Conservation (phyloP, 2,888 invertebrate genomes). For the Diachrysia chrysitis region DNA sequence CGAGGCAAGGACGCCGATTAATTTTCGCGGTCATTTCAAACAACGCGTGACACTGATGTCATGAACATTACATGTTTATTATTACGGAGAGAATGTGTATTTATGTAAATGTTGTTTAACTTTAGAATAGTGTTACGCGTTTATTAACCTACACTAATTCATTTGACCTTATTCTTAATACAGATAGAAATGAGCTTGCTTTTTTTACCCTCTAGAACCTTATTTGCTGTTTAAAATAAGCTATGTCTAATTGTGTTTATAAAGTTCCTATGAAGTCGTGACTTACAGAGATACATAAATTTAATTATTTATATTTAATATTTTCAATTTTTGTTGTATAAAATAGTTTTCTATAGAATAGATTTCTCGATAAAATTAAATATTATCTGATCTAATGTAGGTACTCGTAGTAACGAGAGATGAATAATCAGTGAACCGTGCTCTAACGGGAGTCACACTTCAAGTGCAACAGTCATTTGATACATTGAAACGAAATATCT, state of each 20-base stretch:
- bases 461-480: constrained; percentile 81
- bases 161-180: constrained; percentile 11
- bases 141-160: constrained; percentile 20
- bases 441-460: constrained; percentile 83
- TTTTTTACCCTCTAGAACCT: background rate
- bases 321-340: background rate
- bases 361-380: constrained; percentile 14
- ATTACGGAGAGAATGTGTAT: constrained; percentile 14
- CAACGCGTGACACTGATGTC: constrained; percentile 51
- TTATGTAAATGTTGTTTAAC: constrained; percentile 16
- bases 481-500: constrained; percentile 77
- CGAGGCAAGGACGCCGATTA: constrained; percentile 60
- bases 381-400: constrained; percentile 52
- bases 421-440: constrained; percentile 80
- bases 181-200: background rate
- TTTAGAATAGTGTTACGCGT: constrained; percentile 12
- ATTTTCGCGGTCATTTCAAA: constrained; percentile 61
- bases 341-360: too few relatives aligned
- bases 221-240: background rate
- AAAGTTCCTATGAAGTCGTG: background rate
- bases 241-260: too few relatives aligned
- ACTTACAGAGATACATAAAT: too few relatives aligned
- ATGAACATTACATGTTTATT: constrained; percentile 43
- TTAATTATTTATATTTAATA: too few relatives aligned
- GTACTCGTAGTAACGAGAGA: constrained; percentile 75